phyloP scores from a whole-genome alignment of 2,888 invertebrate species.

The Lamellibrachia columna region DNA sequence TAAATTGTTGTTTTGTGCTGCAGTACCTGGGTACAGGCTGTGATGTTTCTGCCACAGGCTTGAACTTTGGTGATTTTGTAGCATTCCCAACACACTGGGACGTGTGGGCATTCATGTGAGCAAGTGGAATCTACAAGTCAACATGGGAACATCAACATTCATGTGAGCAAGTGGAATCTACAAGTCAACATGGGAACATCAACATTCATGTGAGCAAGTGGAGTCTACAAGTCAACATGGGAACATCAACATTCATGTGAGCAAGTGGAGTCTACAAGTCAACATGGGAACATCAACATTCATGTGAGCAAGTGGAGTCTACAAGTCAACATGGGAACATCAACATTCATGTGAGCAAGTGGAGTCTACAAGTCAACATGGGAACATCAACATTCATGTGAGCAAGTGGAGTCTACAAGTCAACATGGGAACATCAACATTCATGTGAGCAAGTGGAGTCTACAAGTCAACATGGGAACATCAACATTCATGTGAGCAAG shows the following conservation, averaged over 20 bases:
- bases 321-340: no score
- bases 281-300: background rate
- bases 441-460: no score
- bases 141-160: background rate
- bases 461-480: no score
- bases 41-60: slow-evolving; percentile 51
- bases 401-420: no score
- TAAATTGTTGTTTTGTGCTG: no score
- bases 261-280: slow-evolving; percentile 21
- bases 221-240: slow-evolving; percentile 20
- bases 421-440: no score
- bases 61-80: slow-evolving; percentile 38
- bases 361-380: no score
- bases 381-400: no score
- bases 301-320: no score
- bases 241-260: background rate
- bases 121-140: slow-evolving; percentile 23
- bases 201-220: slow-evolving; percentile 16
- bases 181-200: background rate
- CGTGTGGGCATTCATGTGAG: slow-evolving; percentile 22
- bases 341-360: no score
- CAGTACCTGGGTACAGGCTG: slow-evolving; percentile 50
- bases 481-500: no score
- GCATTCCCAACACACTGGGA: background rate
- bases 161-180: slow-evolving; percentile 25